These are phyloP conservation scores for Macropodus opercularis DNA, from an alignment of 2,797 vertebrate genomes.

Conservation along the genomic window DNA sequence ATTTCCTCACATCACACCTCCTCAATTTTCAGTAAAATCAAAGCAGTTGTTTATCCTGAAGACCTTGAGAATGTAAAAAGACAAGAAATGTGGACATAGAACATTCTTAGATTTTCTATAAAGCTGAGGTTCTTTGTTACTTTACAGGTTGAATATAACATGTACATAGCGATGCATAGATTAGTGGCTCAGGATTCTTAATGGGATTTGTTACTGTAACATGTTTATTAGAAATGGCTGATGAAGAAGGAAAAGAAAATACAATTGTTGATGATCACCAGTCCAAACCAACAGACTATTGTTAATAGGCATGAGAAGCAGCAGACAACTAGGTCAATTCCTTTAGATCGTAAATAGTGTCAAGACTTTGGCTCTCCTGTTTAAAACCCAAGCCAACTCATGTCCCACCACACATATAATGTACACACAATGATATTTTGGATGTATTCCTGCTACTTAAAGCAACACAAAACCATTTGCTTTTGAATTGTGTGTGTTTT, in stretches of 20 bases:
- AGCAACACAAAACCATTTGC: constrained; percentile 28
- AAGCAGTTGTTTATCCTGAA: background rate
- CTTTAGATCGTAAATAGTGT: constrained; percentile 61
- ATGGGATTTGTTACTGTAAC: constrained; percentile 9
- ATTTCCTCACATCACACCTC: background rate
- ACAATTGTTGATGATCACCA: constrained; percentile 4
- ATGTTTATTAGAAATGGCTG: too few species aligned
- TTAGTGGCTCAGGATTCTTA: too few species aligned
- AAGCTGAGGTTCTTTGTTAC: background rate
- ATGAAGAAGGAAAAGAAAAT: too few species aligned
- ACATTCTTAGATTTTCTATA: too few species aligned
- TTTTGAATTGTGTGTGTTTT: too few species aligned
- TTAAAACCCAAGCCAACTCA: constrained; percentile 13
- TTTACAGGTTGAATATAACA: background rate
- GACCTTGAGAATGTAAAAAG: background rate
- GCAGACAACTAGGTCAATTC: constrained; percentile 64
- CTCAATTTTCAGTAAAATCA: background rate
- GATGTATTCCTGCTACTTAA: background rate
- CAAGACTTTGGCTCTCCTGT: constrained; percentile 60
- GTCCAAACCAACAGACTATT: constrained; percentile 25
- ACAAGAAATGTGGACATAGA: too few species aligned
- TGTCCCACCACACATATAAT: constrained; percentile 5
- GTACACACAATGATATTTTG: constrained; percentile 5
- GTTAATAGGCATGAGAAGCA: constrained; percentile 43
- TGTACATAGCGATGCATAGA: too few species aligned